These are phyloP conservation scores for Sapayoa aenigma DNA, from an alignment of 2,113 vertebrate genomes.

Conservation along the genomic window DNA sequence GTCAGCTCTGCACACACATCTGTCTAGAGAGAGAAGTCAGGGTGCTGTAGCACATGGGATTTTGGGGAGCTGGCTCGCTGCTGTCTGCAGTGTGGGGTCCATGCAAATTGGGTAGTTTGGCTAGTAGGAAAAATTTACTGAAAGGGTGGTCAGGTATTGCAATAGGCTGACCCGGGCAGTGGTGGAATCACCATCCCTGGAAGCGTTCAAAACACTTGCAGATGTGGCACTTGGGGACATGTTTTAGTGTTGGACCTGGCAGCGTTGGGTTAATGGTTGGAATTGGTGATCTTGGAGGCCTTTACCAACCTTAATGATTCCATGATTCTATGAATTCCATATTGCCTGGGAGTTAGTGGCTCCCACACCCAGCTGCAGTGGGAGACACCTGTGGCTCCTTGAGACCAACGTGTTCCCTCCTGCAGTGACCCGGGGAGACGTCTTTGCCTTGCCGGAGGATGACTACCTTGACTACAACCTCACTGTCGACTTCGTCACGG, in stretches of 20 bases:
- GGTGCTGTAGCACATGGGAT: not conserved
- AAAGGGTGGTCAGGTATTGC: not conserved
- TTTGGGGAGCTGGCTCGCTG: not conserved
- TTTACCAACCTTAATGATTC: not conserved
- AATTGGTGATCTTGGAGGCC: not conserved
- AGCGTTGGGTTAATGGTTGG: not conserved
- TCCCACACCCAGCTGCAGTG: not conserved
- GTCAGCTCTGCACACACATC: not conserved
- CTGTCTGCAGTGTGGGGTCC: fast-evolving
- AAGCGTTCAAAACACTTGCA: fast-evolving
- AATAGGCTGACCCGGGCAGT: not conserved
- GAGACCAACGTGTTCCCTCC: not conserved
- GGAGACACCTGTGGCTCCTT: not conserved
- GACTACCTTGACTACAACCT: conserved; percentile 67
- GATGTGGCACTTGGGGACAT: not conserved
- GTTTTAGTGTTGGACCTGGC: not conserved
- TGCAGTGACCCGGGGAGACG: conserved; percentile 86
- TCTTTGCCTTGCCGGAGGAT: conserved; percentile 85
- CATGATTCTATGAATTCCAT: fast-evolving
- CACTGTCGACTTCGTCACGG: fast-evolving
- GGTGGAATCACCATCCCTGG: not conserved
- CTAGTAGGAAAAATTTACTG: not conserved
- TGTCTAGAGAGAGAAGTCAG: not conserved
- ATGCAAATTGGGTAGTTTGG: not conserved
- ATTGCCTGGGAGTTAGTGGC: not conserved